These are phyloP conservation scores for Drosophila miranda DNA, from an alignment of 1,140 invertebrate genomes.

Conservation along the genomic window DNA sequence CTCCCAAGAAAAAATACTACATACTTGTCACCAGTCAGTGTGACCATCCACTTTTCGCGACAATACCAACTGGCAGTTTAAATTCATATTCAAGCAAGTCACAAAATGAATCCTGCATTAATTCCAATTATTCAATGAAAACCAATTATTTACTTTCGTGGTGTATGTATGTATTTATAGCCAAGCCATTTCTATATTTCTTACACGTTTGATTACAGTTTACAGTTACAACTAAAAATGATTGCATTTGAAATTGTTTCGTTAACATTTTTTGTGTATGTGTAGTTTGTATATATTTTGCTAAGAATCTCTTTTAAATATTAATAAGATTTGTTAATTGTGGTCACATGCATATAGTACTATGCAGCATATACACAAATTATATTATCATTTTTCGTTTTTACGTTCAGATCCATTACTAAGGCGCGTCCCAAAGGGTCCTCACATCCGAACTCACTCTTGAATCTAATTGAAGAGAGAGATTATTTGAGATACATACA, in stretches of 20 bases:
- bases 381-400: slow-evolving; percentile 17
- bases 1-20: too few species aligned
- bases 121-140: neutral
- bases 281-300: slow-evolving; percentile 61
- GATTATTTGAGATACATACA: slow-evolving; percentile 58
- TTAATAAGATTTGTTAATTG: slow-evolving; percentile 34
- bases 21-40: too few species aligned
- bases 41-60: too few species aligned
- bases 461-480: slow-evolving; percentile 66
- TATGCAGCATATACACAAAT: slow-evolving; percentile 33
- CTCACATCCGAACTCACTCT: slow-evolving; percentile 65
- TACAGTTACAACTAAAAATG: slow-evolving; percentile 71
- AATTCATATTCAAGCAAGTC: too few species aligned
- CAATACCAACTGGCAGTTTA: neutral
- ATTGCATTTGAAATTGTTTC: slow-evolving; percentile 68
- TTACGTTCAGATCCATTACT: slow-evolving; percentile 72
- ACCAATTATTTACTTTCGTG: slow-evolving; percentile 6
- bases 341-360: slow-evolving; percentile 35
- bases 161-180: slow-evolving; percentile 60
- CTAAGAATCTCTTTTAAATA: slow-evolving; percentile 65
- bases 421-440: slow-evolving; percentile 69
- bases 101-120: neutral
- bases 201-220: slow-evolving; percentile 74
- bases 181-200: slow-evolving; percentile 77
- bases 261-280: slow-evolving; percentile 54